Percentiles rank a stretch among this genome's conserved stretches.
phyloP scores from a whole-genome alignment of 2,113 vertebrate species.

The Nestor notabilis region DNA sequence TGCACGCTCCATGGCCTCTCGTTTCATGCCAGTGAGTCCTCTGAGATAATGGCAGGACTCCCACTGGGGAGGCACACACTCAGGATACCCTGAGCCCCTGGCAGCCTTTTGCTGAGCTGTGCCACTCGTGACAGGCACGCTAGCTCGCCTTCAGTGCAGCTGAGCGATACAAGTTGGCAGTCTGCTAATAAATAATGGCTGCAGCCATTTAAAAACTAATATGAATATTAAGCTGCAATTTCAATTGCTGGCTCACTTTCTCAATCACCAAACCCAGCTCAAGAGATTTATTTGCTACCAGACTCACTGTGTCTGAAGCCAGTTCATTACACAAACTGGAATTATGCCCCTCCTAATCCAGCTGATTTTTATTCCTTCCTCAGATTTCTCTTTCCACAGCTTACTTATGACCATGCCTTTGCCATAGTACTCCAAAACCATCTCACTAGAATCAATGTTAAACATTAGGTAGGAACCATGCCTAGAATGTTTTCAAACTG shows the following conservation, averaged over 20 bases:
- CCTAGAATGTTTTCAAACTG: neutral
- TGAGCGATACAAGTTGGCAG: neutral
- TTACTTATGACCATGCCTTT: neutral
- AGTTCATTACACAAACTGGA: neutral
- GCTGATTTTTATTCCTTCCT: neutral
- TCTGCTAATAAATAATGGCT: neutral
- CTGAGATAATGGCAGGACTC: neutral
- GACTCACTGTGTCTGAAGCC: neutral
- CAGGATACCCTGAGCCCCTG: accelerated
- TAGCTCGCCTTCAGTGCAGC: accelerated
- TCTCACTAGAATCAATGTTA: neutral
- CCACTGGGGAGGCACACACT: neutral
- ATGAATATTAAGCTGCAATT: neutral
- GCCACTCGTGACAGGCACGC: accelerated
- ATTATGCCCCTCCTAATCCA: neutral
- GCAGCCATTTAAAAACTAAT: neutral
- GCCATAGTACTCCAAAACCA: neutral
- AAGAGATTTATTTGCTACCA: neutral
- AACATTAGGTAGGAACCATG: neutral
- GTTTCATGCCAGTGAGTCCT: neutral
- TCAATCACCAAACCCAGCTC: neutral
- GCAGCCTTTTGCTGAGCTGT: neutral
- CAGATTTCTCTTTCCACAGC: neutral
- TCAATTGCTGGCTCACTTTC: neutral
- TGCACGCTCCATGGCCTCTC: neutral